These are phyloP conservation scores for Zapornia atra DNA, from an alignment of 2,113 vertebrate genomes.

Conservation along the genomic window DNA sequence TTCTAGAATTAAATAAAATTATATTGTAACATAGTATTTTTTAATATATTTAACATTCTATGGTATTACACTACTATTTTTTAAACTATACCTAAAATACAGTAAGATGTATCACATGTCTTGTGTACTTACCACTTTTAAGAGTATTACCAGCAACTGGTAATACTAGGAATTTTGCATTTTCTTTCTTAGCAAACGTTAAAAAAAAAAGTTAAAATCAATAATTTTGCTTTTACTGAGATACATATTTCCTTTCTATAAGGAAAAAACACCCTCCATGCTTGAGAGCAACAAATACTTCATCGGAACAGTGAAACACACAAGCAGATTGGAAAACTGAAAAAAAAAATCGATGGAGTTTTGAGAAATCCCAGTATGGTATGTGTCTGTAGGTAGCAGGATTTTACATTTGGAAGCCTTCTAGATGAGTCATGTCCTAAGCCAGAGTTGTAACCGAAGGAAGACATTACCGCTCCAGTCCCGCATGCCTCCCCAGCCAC, in stretches of 20 bases:
- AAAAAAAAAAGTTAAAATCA: background rate
- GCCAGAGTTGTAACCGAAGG: background rate
- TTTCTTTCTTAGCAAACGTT: background rate
- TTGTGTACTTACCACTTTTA: background rate
- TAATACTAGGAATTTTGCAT: background rate
- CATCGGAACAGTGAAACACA: background rate
- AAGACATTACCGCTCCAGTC: background rate
- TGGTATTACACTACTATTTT: background rate
- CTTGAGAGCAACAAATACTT: background rate
- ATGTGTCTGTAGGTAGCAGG: background rate
- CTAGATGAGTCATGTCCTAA: conserved; percentile 8
- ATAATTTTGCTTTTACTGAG: background rate
- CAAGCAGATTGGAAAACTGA: background rate
- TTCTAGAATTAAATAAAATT: background rate
- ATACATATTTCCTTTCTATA: background rate
- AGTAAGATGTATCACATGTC: background rate
- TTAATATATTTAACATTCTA: background rate
- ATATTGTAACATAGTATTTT: background rate
- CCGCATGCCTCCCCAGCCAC: background rate
- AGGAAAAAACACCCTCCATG: rapidly evolving
- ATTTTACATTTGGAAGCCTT: conserved; percentile 33
- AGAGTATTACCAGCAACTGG: background rate
- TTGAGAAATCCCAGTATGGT: background rate
- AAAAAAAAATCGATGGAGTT: background rate
- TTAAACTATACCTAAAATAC: background rate